Percentiles rank a stretch among this genome's conserved stretches.
These are phyloP conservation scores for Apaloderma vittatum DNA, from an alignment of 2,113 vertebrate species.

Conservation along the genomic window DNA sequence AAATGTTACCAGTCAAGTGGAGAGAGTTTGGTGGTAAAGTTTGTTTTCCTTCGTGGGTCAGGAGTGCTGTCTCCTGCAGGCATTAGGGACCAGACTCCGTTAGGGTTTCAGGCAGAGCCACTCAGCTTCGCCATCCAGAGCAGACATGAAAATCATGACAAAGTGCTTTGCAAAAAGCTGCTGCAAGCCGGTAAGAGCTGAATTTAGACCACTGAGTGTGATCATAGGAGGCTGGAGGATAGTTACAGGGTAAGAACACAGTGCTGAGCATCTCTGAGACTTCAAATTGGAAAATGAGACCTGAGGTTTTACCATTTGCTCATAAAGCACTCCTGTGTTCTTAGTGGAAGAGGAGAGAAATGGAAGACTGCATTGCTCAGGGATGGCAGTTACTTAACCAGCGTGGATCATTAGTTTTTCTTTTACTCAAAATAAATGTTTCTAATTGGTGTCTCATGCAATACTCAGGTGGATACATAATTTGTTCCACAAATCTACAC, in stretches of 20 bases:
- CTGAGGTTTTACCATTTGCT: constrained; percentile 2
- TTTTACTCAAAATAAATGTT: neutral
- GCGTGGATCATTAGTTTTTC: neutral
- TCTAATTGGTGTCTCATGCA: neutral
- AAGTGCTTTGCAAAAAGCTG: neutral
- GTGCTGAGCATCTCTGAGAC: neutral
- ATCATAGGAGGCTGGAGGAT: neutral
- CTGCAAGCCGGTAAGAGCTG: neutral
- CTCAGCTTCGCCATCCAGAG: neutral
- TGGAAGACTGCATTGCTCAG: neutral
- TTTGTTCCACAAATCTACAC: neutral
- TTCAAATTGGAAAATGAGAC: constrained; percentile 29
- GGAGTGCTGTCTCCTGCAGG: neutral
- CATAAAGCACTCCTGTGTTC: neutral
- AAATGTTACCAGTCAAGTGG: no score
- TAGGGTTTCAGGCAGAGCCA: neutral
- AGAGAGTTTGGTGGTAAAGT: neutral
- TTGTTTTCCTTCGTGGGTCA: neutral
- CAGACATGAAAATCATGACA: neutral
- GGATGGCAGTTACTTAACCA: neutral
- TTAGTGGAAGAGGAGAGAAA: neutral
- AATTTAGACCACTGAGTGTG: neutral
- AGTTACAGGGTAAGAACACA: constrained; percentile 5
- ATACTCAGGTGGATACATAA: neutral
- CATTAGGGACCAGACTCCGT: neutral